A percentile compares a stretch with the other conserved stretches of the same genome.
Evolutionary conservation across 37 sponge, comb jelly and placozoan genomes (phyloP).

Genomic region (Corticium candelabrum): DNA sequence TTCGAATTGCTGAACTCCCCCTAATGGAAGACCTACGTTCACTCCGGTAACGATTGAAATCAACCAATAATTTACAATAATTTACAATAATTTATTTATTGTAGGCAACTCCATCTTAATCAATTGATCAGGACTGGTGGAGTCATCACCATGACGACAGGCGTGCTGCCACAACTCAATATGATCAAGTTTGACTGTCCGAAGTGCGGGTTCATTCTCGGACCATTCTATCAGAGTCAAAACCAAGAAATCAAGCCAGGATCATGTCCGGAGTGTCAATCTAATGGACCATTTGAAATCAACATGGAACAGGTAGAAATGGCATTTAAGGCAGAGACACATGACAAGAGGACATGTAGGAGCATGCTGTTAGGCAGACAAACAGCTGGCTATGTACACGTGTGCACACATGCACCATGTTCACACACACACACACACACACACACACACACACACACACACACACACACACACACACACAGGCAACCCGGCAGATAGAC

Average conservation of each 20-base stretch:
- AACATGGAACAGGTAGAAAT: conserved; percentile 91
- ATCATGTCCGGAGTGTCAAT: conserved; percentile 97
- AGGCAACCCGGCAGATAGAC: no score
- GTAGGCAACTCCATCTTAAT: conserved; percentile 93
- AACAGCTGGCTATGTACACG: no score
- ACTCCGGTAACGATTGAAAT: conserved; percentile 41
- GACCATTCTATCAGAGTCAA: conserved; percentile 91
- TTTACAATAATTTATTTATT: neutral
- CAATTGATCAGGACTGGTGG: conserved; percentile 91
- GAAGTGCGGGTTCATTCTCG: conserved; percentile 83
- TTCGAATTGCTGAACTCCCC: conserved; percentile 88
- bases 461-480: no score
- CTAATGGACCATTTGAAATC: conserved; percentile 96
- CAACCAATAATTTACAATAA: neutral
- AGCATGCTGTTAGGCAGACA: neutral
- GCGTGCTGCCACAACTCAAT: conserved; percentile 93
- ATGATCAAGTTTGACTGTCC: conserved; percentile 94
- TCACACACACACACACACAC: no score
- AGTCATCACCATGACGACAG: conserved; percentile 89
- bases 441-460: no score
- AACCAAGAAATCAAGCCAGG: conserved; percentile 88
- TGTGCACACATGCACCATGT: no score
- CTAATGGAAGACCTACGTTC: conserved; percentile 94
- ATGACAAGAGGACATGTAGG: neutral
- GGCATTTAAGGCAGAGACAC: neutral